Conservation (phyloP, 1,140 invertebrate species). For the Uloborus diversus region DNA sequence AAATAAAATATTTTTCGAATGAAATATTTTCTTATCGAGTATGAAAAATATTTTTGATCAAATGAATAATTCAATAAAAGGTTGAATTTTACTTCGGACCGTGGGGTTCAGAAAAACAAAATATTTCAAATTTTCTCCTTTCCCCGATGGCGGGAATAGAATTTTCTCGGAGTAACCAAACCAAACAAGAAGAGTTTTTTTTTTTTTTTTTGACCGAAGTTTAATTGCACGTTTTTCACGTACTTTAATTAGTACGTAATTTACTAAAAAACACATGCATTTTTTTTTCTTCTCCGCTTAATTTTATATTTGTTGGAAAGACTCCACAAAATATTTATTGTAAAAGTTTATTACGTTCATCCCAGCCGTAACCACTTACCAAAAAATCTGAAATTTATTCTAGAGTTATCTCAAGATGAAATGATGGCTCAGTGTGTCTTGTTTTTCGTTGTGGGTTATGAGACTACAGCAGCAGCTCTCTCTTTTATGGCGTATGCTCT, state of each 20-base stretch:
- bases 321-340: neutral
- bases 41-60: too few relatives aligned
- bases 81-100: too few relatives aligned
- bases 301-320: neutral
- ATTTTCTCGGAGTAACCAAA: too few relatives aligned
- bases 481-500: constrained; percentile 70
- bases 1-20: too few relatives aligned
- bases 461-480: constrained; percentile 71
- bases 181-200: too few relatives aligned
- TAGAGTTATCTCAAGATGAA: constrained; percentile 65
- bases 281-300: neutral
- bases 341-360: neutral
- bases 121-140: too few relatives aligned
- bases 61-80: too few relatives aligned
- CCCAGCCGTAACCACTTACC: neutral
- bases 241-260: neutral
- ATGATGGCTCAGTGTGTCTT: constrained; percentile 73
- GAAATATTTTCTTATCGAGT: too few relatives aligned
- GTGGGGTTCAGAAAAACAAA: too few relatives aligned
- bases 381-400: neutral
- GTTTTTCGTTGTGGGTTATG: constrained; percentile 76
- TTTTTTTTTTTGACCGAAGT: neutral
- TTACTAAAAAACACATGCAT: neutral
- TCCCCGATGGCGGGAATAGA: too few relatives aligned
- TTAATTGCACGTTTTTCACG: neutral